Evolutionary conservation across 2,888 invertebrate genomes (phyloP).

Genomic region (Sussaba pulchella): DNA sequence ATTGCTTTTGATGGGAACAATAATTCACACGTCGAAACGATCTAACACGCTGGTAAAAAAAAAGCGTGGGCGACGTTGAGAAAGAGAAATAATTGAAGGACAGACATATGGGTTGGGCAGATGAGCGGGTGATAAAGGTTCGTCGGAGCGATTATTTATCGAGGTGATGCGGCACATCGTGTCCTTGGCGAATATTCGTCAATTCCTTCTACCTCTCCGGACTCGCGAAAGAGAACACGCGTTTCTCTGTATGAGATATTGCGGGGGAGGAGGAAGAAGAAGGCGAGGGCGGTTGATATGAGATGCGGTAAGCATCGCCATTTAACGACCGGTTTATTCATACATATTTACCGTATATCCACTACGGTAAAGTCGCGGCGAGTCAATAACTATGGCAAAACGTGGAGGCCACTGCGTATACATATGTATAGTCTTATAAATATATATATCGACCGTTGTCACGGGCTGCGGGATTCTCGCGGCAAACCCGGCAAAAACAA

Average conservation of each 20-base stretch:
- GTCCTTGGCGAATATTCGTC: conserved; percentile 10
- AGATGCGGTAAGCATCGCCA: conserved; percentile 2
- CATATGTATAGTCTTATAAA: too few species aligned
- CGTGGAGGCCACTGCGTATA: too few species aligned
- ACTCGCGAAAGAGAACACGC: conserved; percentile 9
- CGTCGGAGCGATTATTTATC: conserved; percentile 21
- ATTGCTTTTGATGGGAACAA: not conserved
- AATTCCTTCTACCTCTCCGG: not conserved
- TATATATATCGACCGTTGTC: conserved; percentile 20
- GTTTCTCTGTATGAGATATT: not conserved
- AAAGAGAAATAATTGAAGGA: not conserved
- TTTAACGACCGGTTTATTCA: not conserved
- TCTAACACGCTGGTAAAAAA: not conserved
- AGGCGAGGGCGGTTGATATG: not conserved
- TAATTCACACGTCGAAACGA: not conserved
- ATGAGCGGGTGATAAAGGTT: conserved; percentile 10
- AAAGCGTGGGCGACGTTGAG: not conserved
- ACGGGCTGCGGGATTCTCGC: not conserved
- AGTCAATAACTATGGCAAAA: not conserved
- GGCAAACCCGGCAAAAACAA: not conserved
- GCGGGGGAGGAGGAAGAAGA: too few species aligned
- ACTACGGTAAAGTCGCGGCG: not conserved
- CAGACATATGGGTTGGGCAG: not conserved
- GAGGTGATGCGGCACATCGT: conserved; percentile 4
- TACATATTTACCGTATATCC: not conserved